Evolutionary conservation across 2,113 vertebrate species (phyloP).

Genomic region (Corapipo altera): DNA sequence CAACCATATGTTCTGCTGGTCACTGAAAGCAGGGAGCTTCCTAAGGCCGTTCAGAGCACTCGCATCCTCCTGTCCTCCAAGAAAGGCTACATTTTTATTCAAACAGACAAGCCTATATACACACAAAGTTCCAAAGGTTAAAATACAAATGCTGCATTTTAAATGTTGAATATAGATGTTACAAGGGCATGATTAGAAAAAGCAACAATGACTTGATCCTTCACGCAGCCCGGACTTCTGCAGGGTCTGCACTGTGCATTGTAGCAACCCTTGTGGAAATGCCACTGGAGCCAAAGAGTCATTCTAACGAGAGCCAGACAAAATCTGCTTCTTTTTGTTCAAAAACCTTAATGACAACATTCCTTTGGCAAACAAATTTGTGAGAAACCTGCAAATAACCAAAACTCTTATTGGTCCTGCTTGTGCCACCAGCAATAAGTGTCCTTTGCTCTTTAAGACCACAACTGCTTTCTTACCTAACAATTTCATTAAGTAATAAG

Average conservation of each 20-base stretch:
- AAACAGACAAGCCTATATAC: constrained; percentile 73
- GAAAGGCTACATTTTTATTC: constrained; percentile 63
- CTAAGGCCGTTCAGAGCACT: neutral
- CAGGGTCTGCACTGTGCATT: neutral
- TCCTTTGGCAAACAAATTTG: neutral
- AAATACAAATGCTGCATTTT: neutral
- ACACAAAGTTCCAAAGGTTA: constrained; percentile 70
- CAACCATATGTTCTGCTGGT: neutral
- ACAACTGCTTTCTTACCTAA: neutral
- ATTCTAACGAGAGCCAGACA: neutral
- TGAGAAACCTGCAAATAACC: neutral
- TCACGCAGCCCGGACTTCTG: neutral
- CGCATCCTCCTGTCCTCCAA: constrained; percentile 69
- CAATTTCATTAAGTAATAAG: neutral
- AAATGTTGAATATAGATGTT: neutral
- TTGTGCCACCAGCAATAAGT: neutral
- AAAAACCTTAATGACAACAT: neutral
- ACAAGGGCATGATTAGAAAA: neutral
- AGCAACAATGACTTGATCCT: neutral
- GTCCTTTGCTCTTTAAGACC: neutral
- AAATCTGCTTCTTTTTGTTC: neutral
- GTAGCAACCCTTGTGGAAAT: neutral
- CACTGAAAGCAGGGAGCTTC: constrained; percentile 35
- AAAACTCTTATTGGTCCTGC: neutral
- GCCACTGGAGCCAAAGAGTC: neutral